A percentile compares a stretch with the other conserved stretches of the same genome.
Evolutionary conservation across 2,113 vertebrate genomes (phyloP).

Genomic region (Cygnus atratus): DNA sequence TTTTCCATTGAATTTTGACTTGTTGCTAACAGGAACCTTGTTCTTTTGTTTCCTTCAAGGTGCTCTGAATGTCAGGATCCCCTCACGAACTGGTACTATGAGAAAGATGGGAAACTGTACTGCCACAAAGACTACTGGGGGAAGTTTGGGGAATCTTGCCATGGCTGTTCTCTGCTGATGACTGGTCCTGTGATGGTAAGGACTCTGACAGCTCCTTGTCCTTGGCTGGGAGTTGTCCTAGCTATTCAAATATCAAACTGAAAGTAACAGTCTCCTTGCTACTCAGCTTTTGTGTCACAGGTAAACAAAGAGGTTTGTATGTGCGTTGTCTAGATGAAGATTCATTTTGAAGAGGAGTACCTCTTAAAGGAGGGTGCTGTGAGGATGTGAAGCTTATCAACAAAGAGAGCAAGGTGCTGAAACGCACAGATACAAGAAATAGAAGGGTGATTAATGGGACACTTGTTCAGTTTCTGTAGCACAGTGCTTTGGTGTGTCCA

Average conservation of each 20-base stretch:
- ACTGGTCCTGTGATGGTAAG: slow-evolving; percentile 95
- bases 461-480: background rate
- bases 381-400: background rate
- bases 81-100: slow-evolving; percentile 95
- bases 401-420: background rate
- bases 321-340: background rate
- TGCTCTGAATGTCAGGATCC: slow-evolving; percentile 93
- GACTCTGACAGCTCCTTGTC: background rate
- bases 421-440: background rate
- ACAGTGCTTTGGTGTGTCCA: background rate
- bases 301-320: background rate
- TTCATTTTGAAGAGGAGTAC: background rate
- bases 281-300: background rate
- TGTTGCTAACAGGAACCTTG: background rate
- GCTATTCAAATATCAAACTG: background rate
- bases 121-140: slow-evolving; percentile 94
- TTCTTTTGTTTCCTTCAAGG: slow-evolving; percentile 69
- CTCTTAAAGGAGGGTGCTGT: background rate
- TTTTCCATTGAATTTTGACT: background rate
- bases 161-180: slow-evolving; percentile 94
- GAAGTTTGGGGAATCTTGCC: slow-evolving; percentile 93
- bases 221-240: background rate
- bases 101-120: slow-evolving; percentile 91
- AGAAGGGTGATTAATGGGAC: background rate
- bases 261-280: background rate